A percentile compares a stretch with the other conserved stretches of the same genome.
These are phyloP conservation scores for Watsonalla binaria DNA, from an alignment of 2,888 invertebrate species.

Conservation along the genomic window DNA sequence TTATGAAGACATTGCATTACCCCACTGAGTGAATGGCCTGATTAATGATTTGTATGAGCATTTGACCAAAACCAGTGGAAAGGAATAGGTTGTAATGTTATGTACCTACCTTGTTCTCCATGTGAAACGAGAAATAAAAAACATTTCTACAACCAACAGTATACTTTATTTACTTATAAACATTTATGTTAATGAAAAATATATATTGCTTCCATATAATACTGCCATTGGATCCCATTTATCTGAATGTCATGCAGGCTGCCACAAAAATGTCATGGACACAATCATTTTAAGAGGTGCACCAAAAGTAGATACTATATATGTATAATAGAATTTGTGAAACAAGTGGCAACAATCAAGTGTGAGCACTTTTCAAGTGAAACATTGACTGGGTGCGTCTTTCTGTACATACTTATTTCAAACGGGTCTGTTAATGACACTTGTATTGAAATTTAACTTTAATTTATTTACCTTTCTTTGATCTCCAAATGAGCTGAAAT, in stretches of 20 bases:
- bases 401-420: too few species aligned
- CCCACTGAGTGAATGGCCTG: too few species aligned
- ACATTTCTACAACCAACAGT: conserved; percentile 68
- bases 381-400: too few species aligned
- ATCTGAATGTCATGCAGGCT: conserved; percentile 44
- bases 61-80: too few species aligned
- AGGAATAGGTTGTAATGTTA: too few species aligned
- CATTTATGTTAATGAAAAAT: conserved; percentile 64
- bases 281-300: conserved; percentile 4
- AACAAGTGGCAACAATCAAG: too few species aligned
- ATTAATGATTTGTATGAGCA: too few species aligned
- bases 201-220: conserved; percentile 69
- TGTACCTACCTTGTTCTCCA: not conserved
- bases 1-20: too few species aligned
- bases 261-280: conserved; percentile 27
- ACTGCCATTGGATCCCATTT: conserved; percentile 56
- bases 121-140: conserved; percentile 24
- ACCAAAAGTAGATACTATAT: conserved; percentile 1
- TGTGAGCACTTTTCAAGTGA: too few species aligned
- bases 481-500: conserved; percentile 15
- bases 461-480: conserved; percentile 3
- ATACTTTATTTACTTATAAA: conserved; percentile 74
- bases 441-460: not conserved
- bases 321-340: too few species aligned
- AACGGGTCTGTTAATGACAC: too few species aligned